phyloP scores from a whole-genome alignment of 2,797 vertebrate species.

The Delichon dasypus region DNA sequence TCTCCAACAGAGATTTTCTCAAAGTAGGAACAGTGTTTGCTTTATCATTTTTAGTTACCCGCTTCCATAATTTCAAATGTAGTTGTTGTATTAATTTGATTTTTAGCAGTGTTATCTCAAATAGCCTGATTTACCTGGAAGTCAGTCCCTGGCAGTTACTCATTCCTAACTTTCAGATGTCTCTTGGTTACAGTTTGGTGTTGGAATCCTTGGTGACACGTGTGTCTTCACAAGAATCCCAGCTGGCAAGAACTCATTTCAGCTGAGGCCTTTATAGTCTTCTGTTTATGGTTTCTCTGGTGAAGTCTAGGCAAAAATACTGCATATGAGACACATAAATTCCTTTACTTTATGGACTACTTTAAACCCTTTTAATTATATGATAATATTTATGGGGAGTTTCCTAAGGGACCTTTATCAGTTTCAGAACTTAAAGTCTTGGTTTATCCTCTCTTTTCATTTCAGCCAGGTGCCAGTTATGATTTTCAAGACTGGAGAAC shows the following conservation, averaged over 20 bases:
- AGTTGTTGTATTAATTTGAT: not conserved
- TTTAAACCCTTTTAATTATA: conserved; percentile 70
- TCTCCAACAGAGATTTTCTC: not conserved
- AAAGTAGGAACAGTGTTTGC: not conserved
- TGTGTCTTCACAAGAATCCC: conserved; percentile 47
- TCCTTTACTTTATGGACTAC: conserved; percentile 63
- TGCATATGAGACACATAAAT: conserved; percentile 67
- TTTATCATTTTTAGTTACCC: not conserved
- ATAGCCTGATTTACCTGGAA: not conserved
- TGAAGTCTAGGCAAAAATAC: conserved; percentile 68
- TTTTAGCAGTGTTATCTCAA: not conserved
- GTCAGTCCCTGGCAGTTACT: not conserved
- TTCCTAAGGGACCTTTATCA: conserved; percentile 46
- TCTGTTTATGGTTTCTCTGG: conserved; percentile 69
- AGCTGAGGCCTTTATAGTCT: conserved; percentile 57
- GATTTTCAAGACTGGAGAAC: not conserved
- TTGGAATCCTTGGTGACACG: not conserved
- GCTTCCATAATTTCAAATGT: not conserved
- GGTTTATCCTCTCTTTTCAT: not conserved
- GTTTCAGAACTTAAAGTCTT: conserved; percentile 43
- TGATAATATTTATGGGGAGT: conserved; percentile 62
- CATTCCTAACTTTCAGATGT: not conserved
- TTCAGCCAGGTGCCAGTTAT: not conserved
- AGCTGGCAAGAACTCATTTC: conserved; percentile 57
- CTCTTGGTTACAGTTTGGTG: not conserved